These are phyloP conservation scores for Orthosia cruda DNA, from an alignment of 2,888 invertebrate genomes.

Conservation along the genomic window DNA sequence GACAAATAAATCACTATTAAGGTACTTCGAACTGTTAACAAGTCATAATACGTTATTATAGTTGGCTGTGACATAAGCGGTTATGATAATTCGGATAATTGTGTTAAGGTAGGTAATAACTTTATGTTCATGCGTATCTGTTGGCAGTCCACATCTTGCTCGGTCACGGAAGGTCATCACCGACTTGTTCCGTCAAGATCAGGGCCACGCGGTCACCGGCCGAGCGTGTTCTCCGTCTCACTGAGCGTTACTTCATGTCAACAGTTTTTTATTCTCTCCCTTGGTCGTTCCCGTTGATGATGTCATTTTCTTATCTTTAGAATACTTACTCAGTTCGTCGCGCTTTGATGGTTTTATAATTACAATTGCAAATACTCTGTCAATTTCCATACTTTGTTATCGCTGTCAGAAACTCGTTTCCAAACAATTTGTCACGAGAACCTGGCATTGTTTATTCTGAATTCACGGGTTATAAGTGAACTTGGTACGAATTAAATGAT, in stretches of 20 bases:
- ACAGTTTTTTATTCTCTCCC: conserved; percentile 81
- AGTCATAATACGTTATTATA: conserved; percentile 58
- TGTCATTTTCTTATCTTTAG: conserved; percentile 83
- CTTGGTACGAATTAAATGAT: conserved; percentile 56
- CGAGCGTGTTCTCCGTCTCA: conserved; percentile 77
- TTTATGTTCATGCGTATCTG: conserved; percentile 27
- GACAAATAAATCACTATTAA: conserved; percentile 74
- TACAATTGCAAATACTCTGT: conserved; percentile 68
- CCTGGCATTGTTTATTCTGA: conserved; percentile 13
- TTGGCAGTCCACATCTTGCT: conserved; percentile 58
- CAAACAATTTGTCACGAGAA: conserved; percentile 24
- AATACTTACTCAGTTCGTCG: conserved; percentile 58
- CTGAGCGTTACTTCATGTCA: conserved; percentile 79
- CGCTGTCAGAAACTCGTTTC: conserved; percentile 26
- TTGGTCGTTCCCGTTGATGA: conserved; percentile 83
- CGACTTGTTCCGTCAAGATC: conserved; percentile 85
- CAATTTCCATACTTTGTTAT: conserved; percentile 47
- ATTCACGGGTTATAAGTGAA: conserved; percentile 27
- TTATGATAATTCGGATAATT: conserved; percentile 38
- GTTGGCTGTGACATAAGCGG: conserved; percentile 54
- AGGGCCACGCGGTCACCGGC: conserved; percentile 88
- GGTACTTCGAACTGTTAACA: conserved; percentile 62
- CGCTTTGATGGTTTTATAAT: conserved; percentile 72
- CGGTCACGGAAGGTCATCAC: conserved; percentile 74
- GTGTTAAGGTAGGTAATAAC: conserved; percentile 21